Conservation (phyloP, 2,888 invertebrate genomes). For the Tanypteryx hageni region DNA sequence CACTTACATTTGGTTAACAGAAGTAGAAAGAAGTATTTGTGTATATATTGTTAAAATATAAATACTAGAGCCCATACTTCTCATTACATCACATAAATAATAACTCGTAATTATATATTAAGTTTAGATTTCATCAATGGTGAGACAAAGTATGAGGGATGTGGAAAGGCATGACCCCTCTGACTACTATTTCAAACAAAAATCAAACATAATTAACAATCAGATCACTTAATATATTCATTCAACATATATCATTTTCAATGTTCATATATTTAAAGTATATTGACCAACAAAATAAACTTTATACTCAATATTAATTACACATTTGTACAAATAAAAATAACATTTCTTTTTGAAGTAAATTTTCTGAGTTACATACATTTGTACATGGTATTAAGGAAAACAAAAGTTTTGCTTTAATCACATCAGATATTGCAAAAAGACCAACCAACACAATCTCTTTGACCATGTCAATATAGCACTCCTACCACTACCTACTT, state of each 20-base stretch:
- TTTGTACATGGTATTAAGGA: constrained; percentile 38
- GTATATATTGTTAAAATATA: constrained; percentile 46
- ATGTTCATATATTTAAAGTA: constrained; percentile 15
- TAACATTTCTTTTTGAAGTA: constrained; percentile 23
- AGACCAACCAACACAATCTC: not conserved
- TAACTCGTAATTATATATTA: not conserved
- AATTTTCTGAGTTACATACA: constrained; percentile 29
- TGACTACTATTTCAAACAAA: constrained; percentile 25
- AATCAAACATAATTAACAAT: constrained; percentile 29
- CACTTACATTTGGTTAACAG: constrained; percentile 39
- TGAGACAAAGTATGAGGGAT: constrained; percentile 10
- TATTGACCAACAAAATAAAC: constrained; percentile 73
- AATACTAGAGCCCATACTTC: constrained; percentile 34
- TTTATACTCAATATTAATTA: constrained; percentile 5
- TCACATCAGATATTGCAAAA: not conserved
- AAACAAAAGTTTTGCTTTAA: constrained; percentile 17
- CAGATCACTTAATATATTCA: constrained; percentile 1
- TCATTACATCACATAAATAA: constrained; percentile 30
- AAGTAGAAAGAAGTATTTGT: constrained; percentile 37
- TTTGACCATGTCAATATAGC: not conserved
- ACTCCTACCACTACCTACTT: not conserved
- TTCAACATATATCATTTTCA: not conserved
- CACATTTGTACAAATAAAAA: constrained; percentile 21
- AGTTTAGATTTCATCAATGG: not conserved
- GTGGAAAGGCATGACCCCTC: constrained; percentile 15